These are phyloP conservation scores for Halichondria panicea DNA, from an alignment of 37 sponge, comb jelly and placozoan genomes.

Conservation along the genomic window DNA sequence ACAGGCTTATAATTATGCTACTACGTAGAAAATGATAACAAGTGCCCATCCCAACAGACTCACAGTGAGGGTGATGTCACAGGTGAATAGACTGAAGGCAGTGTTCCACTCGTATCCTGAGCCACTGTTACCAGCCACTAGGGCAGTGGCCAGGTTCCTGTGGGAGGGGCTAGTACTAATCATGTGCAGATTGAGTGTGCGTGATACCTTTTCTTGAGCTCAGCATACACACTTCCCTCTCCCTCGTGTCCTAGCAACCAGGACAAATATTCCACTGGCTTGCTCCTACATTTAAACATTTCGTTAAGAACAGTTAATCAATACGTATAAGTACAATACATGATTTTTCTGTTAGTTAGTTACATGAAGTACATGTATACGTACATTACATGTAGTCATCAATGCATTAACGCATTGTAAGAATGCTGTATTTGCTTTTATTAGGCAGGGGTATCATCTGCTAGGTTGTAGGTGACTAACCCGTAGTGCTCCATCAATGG, in stretches of 20 bases:
- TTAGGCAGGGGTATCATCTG: neutral
- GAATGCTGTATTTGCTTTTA: too few species aligned
- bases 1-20: too few species aligned
- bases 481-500: constrained; percentile 45
- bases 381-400: neutral
- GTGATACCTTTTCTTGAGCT: constrained; percentile 63
- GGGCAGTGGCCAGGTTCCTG: constrained; percentile 58
- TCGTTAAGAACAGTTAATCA: too few species aligned
- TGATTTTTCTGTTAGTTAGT: too few species aligned
- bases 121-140: constrained; percentile 51
- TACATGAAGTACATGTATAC: neutral
- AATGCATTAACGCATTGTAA: too few species aligned
- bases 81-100: constrained; percentile 55
- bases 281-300: too few species aligned
- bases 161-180: neutral
- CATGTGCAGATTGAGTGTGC: neutral
- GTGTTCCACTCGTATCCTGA: constrained; percentile 65
- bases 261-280: constrained; percentile 74
- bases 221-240: constrained; percentile 67
- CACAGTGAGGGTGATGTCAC: constrained; percentile 68
- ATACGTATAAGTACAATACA: neutral
- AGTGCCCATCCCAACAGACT: neutral
- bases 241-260: constrained; percentile 85
- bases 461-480: constrained; percentile 10
- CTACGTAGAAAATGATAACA: too few species aligned